A percentile compares a stretch with the other conserved stretches of the same genome.
Evolutionary conservation across 2,888 invertebrate species (phyloP).

Genomic region (Cataglyphis cursor): DNA sequence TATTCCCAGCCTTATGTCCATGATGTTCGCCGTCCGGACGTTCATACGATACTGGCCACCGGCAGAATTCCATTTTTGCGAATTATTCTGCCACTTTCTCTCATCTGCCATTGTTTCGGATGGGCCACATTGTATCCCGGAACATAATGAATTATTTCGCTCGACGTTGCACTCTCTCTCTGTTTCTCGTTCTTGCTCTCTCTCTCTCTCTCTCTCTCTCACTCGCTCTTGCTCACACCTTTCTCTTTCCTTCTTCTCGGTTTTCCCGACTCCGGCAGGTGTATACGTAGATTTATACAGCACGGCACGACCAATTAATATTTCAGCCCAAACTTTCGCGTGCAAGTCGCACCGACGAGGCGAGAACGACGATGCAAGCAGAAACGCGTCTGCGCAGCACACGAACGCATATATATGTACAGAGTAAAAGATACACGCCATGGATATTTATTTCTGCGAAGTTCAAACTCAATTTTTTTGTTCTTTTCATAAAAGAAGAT

Average conservation of each 20-base stretch:
- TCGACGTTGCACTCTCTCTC: constrained; percentile 10
- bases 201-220: not conserved
- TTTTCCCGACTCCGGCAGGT: constrained; percentile 22
- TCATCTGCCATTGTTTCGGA: constrained; percentile 50
- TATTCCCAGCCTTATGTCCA: constrained; percentile 72
- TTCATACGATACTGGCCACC: constrained; percentile 46
- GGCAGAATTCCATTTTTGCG: constrained; percentile 76
- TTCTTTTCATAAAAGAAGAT: constrained; percentile 2
- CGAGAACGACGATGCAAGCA: constrained; percentile 44
- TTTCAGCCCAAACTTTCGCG: constrained; percentile 82
- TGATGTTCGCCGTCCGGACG: constrained; percentile 46
- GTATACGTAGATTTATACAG: constrained; percentile 53
- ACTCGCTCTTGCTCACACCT: not conserved
- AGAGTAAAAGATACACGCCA: constrained; percentile 29
- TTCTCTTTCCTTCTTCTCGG: not conserved
- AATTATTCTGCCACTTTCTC: constrained; percentile 74
- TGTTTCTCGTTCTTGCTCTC: not conserved
- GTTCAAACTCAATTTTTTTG: constrained; percentile 3
- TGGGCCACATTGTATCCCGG: constrained; percentile 63
- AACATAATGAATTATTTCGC: constrained; percentile 74
- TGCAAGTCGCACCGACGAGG: constrained; percentile 58
- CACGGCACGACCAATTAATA: constrained; percentile 81
- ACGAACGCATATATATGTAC: not conserved
- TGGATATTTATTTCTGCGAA: constrained; percentile 6
- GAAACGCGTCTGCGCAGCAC: constrained; percentile 47